Evolutionary conservation across 2,888 invertebrate species (phyloP), one percentile per base, ranked within the genome.

Genomic region (Electrophaes corylata): DNA sequence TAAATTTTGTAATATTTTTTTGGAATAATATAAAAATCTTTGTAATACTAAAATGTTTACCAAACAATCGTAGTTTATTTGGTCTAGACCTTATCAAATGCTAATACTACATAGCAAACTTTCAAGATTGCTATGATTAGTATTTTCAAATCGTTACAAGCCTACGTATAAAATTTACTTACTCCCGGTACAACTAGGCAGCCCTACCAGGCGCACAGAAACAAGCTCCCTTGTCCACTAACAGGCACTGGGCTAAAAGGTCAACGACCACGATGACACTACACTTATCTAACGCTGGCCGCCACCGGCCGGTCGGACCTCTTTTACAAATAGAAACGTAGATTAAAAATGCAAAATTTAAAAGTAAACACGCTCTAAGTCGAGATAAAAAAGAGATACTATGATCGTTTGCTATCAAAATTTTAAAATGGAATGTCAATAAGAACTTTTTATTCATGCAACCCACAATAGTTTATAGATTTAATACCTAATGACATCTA

Each of bases 201-300:
- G 51, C 78, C 78, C 79, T 83, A 81, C 81, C 71, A 79, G 78
- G 79, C 67, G 59, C 57, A 65, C 80, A 71, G 69, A 71, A 78
- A 79, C 80, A 78, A 71, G 80, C 78, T 74, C 59, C 65, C 67
- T 58, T 60, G 51, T 63, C 67, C 41, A 56, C 51, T 49, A 3
- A 52, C 62, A 59, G 64, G 62, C 64, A 79, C 77, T 80, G 76
- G 82, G 83, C 82, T 82, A 81, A 79, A 81, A 81, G 81, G 76
- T 78, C 76, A 76, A 72, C 67, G 78, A 73, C 83, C 82, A 65
- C 65, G 61, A 67, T 70, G 76, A 75, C 77, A 73, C 65, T 68
- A 71, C 64, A 67, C 56, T 72, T 75, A 77, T 73, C 71, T 70
- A 60, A 58, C 57, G 51, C 60, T 55, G 57, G 8, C 12, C 39